Percentiles rank a stretch among this genome's conserved stretches.
Conservation (phyloP, 2,797 vertebrate genomes). For the Xenopus petersii region DNA sequence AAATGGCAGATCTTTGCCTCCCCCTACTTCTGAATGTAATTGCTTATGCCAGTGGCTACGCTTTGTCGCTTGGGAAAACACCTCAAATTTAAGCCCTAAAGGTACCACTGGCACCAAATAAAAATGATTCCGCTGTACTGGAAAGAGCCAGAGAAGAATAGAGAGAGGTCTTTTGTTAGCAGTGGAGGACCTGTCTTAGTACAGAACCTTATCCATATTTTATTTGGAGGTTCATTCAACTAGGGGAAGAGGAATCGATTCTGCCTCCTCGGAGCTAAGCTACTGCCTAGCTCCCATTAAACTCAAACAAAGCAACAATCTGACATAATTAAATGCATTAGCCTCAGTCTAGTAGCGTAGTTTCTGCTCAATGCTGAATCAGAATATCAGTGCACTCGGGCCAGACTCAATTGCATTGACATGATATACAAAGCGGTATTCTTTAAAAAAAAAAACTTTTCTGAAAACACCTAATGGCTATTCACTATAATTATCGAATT, state of each 20-base stretch:
- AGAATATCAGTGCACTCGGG: slow-evolving; percentile 32
- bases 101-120: slow-evolving; percentile 25
- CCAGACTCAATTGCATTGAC: too few relatives aligned
- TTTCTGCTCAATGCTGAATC: slow-evolving; percentile 29
- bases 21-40: slow-evolving; percentile 6
- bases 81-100: slow-evolving; percentile 42
- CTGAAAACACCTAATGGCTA: too few relatives aligned
- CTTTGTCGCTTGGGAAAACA: slow-evolving; percentile 37
- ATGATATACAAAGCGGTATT: too few relatives aligned
- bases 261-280: slow-evolving; percentile 20
- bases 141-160: slow-evolving; percentile 23
- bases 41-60: slow-evolving; percentile 35
- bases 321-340: slow-evolving; percentile 49
- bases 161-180: slow-evolving; percentile 39
- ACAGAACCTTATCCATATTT: slow-evolving; percentile 47
- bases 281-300: slow-evolving; percentile 36
- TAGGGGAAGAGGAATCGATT: slow-evolving; percentile 46
- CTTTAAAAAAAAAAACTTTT: too few relatives aligned
- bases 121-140: not conserved
- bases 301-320: slow-evolving; percentile 45
- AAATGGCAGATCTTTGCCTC: slow-evolving; percentile 6
- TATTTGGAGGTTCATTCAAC: slow-evolving; percentile 42
- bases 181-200: slow-evolving; percentile 28
- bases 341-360: slow-evolving; percentile 42
- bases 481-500: too few relatives aligned